These are phyloP conservation scores for Tachina lurida DNA, from an alignment of 2,888 invertebrate species.

Conservation along the genomic window DNA sequence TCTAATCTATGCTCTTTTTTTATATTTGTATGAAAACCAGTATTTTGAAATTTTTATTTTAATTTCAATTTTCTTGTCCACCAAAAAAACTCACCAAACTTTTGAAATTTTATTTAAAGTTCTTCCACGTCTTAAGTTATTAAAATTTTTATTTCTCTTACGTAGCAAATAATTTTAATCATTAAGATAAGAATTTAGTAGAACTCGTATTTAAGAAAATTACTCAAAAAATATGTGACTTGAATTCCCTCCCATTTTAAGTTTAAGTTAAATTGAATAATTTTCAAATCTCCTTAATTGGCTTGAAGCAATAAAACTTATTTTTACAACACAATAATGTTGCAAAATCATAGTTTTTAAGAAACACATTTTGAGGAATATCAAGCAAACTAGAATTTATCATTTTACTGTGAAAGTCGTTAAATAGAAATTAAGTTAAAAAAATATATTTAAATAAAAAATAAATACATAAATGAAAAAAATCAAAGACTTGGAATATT, in stretches of 20 bases:
- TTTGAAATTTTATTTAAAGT: background rate
- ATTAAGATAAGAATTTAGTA: slow-evolving; percentile 56
- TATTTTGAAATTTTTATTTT: slow-evolving; percentile 53
- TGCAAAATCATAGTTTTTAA: slow-evolving; percentile 40
- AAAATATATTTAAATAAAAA: slow-evolving; percentile 32
- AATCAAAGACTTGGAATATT: background rate
- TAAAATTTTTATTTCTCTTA: slow-evolving; percentile 25
- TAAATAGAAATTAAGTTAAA: slow-evolving; percentile 38
- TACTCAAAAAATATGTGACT: slow-evolving; percentile 38
- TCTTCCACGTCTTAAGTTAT: background rate
- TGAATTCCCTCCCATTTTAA: slow-evolving; percentile 59
- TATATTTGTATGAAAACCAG: slow-evolving; percentile 69
- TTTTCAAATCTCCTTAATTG: slow-evolving; percentile 15
- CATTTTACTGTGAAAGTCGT: slow-evolving; percentile 42
- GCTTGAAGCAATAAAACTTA: slow-evolving; percentile 20
- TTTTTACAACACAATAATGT: background rate
- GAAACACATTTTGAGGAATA: slow-evolving; percentile 21
- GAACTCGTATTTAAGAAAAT: slow-evolving; percentile 51
- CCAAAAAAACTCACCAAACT: slow-evolving; percentile 24
- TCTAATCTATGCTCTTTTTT: slow-evolving; percentile 6
- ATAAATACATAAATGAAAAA: slow-evolving; percentile 13
- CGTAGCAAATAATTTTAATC: slow-evolving; percentile 42
- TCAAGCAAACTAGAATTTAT: slow-evolving; percentile 28
- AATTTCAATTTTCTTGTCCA: background rate
- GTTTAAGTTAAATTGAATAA: slow-evolving; percentile 41